phyloP scores from a whole-genome alignment of 1,140 invertebrate genomes.

The Drosophila persimilis region DNA sequence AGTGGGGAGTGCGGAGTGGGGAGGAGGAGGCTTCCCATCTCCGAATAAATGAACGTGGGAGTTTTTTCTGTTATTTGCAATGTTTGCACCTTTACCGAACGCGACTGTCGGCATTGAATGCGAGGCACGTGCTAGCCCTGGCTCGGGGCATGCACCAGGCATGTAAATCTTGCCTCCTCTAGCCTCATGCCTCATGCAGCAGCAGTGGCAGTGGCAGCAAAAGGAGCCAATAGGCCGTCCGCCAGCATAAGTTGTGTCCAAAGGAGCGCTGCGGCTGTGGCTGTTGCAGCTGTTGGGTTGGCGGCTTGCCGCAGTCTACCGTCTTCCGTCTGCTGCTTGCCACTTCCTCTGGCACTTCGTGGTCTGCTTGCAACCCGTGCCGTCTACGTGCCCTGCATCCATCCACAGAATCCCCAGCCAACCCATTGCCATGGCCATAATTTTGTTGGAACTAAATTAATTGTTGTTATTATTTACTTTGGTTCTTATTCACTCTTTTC shows the following conservation, averaged over 20 bases:
- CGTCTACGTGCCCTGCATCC: conserved; percentile 39
- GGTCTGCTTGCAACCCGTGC: conserved; percentile 56
- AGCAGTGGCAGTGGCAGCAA: conserved; percentile 9
- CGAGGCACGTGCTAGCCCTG: conserved; percentile 60
- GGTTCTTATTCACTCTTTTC: no score
- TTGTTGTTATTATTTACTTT: conserved; percentile 73
- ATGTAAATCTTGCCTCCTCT: conserved; percentile 64
- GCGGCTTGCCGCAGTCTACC: conserved; percentile 73
- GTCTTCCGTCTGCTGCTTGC: conserved; percentile 29
- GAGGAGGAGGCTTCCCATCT: no score
- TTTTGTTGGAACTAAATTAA: conserved; percentile 62
- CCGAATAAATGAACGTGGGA: conserved; percentile 70
- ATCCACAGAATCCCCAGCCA: conserved; percentile 2
- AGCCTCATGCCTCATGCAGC: conserved; percentile 25
- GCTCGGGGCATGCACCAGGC: conserved; percentile 33
- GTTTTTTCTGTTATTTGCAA: conserved; percentile 49
- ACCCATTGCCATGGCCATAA: conserved; percentile 21
- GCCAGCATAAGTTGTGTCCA: conserved; percentile 57
- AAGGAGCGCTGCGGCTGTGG: conserved; percentile 1
- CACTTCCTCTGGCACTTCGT: conserved; percentile 78
- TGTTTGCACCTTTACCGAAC: conserved; percentile 62
- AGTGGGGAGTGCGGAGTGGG: conserved; percentile 32
- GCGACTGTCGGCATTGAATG: conserved; percentile 14
- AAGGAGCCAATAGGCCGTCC: conserved; percentile 14
- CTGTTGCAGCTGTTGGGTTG: conserved; percentile 56